A percentile compares a stretch with the other conserved stretches of the same genome.
phyloP scores from a whole-genome alignment of 2,113 vertebrate genomes.

The Copsychus sechellarum region DNA sequence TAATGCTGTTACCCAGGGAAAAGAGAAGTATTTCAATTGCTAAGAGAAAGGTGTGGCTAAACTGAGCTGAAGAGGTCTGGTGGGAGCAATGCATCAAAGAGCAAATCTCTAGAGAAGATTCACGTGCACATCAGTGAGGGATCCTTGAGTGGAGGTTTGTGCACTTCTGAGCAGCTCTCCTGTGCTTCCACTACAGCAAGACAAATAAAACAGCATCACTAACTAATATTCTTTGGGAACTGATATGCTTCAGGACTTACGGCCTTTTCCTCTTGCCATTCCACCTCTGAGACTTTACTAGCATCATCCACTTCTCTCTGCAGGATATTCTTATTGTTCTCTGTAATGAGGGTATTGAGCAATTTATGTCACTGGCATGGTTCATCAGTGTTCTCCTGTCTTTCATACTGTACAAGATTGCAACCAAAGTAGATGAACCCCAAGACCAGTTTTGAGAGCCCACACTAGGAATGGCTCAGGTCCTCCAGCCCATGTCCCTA shows the following conservation, averaged over 20 bases:
- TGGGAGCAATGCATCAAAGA: background rate
- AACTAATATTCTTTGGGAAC: background rate
- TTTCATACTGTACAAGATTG: background rate
- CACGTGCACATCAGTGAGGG: fast-evolving
- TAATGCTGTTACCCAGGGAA: background rate
- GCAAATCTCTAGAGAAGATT: background rate
- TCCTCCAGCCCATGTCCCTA: background rate
- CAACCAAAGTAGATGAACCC: background rate
- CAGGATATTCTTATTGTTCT: background rate
- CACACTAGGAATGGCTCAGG: fast-evolving
- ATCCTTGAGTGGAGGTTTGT: background rate
- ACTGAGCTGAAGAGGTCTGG: background rate
- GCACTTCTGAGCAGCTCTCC: background rate
- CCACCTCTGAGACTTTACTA: background rate
- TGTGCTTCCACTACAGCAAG: background rate
- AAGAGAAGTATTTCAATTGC: background rate
- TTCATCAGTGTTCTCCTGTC: background rate
- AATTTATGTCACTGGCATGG: background rate
- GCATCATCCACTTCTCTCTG: fast-evolving
- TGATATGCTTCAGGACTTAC: background rate
- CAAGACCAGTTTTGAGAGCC: background rate
- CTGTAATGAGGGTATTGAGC: background rate
- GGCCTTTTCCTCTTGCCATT: background rate
- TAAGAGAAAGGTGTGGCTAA: background rate
- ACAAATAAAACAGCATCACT: background rate